These are phyloP conservation scores for Apamea epomidion DNA, from an alignment of 2,888 invertebrate genomes.

Conservation along the genomic window DNA sequence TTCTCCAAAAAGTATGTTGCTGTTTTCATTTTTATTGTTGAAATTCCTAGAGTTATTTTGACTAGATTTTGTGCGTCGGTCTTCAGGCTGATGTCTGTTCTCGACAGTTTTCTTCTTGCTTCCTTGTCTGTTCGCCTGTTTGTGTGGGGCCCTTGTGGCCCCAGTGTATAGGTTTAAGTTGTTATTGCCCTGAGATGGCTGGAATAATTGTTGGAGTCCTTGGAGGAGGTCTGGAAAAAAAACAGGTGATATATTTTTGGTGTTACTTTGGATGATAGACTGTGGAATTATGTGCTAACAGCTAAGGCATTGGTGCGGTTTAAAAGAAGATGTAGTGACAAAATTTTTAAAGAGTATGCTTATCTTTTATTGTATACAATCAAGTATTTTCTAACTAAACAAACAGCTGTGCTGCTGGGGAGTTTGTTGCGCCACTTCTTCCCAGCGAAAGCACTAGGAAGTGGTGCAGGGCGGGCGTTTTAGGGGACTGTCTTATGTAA, in stretches of 20 bases:
- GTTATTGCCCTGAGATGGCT: conserved; percentile 64
- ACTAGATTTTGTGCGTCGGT: conserved; percentile 61
- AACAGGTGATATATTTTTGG: background rate
- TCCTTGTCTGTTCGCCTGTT: conserved; percentile 39
- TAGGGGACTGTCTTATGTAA: too few species aligned
- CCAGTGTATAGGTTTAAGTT: conserved; percentile 44
- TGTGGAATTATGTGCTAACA: too few species aligned
- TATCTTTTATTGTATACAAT: too few species aligned
- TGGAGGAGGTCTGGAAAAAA: conserved; percentile 80
- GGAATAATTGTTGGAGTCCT: conserved; percentile 75
- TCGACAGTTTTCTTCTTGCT: conserved; percentile 48
- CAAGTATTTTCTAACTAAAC: too few species aligned
- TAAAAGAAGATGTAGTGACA: too few species aligned
- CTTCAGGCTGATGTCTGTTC: conserved; percentile 48
- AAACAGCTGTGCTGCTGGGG: too few species aligned
- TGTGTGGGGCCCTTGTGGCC: conserved; percentile 49
- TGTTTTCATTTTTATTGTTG: conserved; percentile 50
- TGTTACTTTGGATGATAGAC: too few species aligned
- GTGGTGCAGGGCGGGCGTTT: too few species aligned
- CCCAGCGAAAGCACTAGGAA: too few species aligned
- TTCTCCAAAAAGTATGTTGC: conserved; percentile 46
- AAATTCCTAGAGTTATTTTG: conserved; percentile 48
- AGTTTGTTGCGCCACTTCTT: too few species aligned
- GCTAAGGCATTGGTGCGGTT: too few species aligned
- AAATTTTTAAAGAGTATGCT: too few species aligned